These are phyloP conservation scores for Taphrorychus bicolor DNA, from an alignment of 2,888 invertebrate species.

Conservation along the genomic window DNA sequence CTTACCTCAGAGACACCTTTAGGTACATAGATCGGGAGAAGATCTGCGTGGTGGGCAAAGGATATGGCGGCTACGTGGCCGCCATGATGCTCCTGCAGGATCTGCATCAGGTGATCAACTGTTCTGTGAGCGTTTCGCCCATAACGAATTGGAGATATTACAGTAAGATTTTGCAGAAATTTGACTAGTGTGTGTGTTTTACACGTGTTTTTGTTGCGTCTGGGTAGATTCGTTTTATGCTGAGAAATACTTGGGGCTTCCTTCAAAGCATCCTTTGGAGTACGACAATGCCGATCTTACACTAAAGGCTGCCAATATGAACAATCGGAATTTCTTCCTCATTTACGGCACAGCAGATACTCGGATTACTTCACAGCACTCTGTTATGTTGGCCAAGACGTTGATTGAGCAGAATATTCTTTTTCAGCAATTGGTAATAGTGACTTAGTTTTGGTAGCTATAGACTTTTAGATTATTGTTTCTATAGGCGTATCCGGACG, in stretches of 20 bases:
- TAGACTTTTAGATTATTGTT: too few species aligned
- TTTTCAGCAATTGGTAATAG: conserved; percentile 87
- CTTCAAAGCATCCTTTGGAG: conserved; percentile 71
- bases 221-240: conserved; percentile 93
- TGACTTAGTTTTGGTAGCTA: too few species aligned
- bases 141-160: conserved; percentile 85
- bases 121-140: conserved; percentile 86
- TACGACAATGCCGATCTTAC: conserved; percentile 82
- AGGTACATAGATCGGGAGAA: conserved; percentile 82
- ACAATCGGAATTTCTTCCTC: conserved; percentile 69
- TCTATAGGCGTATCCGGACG: conserved; percentile 86
- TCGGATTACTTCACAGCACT: conserved; percentile 86
- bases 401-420: conserved; percentile 81
- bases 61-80: conserved; percentile 88
- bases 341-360: conserved; percentile 88
- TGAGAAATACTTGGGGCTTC: conserved; percentile 84
- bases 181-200: neutral
- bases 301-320: conserved; percentile 78
- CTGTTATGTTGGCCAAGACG: conserved; percentile 83
- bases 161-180: conserved; percentile 62
- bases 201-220: too few species aligned
- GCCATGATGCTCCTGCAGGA: conserved; percentile 82
- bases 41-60: conserved; percentile 86
- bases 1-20: conserved; percentile 79
- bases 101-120: conserved; percentile 77